A percentile compares a stretch with the other conserved stretches of the same genome.
phyloP scores from a whole-genome alignment of 2,888 invertebrate genomes.

The Cetonia aurata region DNA sequence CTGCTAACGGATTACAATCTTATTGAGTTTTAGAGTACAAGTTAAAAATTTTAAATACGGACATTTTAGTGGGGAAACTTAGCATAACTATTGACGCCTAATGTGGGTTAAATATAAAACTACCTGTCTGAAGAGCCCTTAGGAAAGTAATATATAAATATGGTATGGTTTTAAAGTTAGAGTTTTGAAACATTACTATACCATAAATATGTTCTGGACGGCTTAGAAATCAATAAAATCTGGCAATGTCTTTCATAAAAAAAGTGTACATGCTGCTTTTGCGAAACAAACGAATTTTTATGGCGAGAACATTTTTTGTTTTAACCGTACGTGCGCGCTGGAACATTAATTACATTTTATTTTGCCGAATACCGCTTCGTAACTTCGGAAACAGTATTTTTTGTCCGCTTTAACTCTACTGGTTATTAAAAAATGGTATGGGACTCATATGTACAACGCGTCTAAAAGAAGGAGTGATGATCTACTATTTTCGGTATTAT shows the following conservation, averaged over 20 bases:
- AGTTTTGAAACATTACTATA: no score
- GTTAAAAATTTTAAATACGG: no score
- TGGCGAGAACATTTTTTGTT: constrained; percentile 7
- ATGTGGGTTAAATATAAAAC: no score
- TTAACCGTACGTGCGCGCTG: constrained; percentile 5
- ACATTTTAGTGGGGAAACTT: no score
- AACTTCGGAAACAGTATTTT: constrained; percentile 18
- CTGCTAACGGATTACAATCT: no score
- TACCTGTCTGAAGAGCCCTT: no score
- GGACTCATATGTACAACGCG: constrained; percentile 17
- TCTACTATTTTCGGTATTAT: constrained; percentile 29
- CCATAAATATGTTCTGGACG: no score
- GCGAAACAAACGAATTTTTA: constrained; percentile 19
- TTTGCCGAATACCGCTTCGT: constrained; percentile 12
- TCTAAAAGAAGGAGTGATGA: constrained; percentile 23
- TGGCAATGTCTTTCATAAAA: neutral
- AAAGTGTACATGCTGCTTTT: constrained; percentile 3
- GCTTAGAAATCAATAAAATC: no score
- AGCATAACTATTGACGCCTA: no score
- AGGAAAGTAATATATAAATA: no score
- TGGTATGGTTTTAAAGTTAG: no score
- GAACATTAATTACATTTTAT: constrained; percentile 34
- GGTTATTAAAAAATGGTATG: constrained; percentile 28
- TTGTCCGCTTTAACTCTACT: constrained; percentile 15
- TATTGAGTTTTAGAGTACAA: no score